Evolutionary conservation across 2,888 invertebrate genomes (phyloP).

Genomic region (Deroplatys truncata): DNA sequence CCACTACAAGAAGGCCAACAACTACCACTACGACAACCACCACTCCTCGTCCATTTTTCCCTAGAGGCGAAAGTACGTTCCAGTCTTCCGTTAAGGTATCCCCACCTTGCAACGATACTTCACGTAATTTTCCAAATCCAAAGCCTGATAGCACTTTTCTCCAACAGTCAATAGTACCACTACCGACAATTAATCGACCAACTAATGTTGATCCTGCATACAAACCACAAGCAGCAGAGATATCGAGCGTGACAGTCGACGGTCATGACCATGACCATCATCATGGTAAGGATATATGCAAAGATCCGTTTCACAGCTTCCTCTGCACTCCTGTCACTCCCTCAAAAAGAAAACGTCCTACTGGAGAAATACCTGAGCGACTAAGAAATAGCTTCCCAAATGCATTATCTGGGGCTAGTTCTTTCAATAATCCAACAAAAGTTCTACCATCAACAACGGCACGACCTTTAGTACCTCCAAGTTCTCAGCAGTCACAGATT

Average conservation of each 20-base stretch:
- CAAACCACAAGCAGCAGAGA: slow-evolving; percentile 28
- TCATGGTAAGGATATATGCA: slow-evolving; percentile 24
- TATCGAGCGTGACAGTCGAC: slow-evolving; percentile 27
- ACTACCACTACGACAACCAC: background rate
- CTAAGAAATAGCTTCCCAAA: background rate
- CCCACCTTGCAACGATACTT: background rate
- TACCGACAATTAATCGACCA: slow-evolving; percentile 23
- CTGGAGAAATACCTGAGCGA: background rate
- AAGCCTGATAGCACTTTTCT: background rate
- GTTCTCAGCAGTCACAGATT: background rate
- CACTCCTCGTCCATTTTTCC: slow-evolving; percentile 18
- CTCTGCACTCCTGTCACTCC: slow-evolving; percentile 15
- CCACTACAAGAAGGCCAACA: slow-evolving; percentile 20
- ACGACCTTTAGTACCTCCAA: background rate
- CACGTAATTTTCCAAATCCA: background rate
- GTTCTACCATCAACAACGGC: slow-evolving; percentile 17
- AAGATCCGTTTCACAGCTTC: slow-evolving; percentile 28
- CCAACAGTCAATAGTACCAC: background rate
- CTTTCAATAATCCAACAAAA: slow-evolving; percentile 33
- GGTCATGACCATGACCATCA: slow-evolving; percentile 25
- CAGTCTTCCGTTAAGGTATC: background rate
- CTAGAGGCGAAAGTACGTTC: background rate
- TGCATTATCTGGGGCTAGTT: slow-evolving; percentile 31
- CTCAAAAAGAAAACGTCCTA: background rate
- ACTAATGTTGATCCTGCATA: slow-evolving; percentile 24